Percentiles rank a stretch among this genome's conserved stretches.
These are phyloP conservation scores for Anoplopoma fimbria DNA, from an alignment of 2,113 vertebrate genomes.

Conservation along the genomic window DNA sequence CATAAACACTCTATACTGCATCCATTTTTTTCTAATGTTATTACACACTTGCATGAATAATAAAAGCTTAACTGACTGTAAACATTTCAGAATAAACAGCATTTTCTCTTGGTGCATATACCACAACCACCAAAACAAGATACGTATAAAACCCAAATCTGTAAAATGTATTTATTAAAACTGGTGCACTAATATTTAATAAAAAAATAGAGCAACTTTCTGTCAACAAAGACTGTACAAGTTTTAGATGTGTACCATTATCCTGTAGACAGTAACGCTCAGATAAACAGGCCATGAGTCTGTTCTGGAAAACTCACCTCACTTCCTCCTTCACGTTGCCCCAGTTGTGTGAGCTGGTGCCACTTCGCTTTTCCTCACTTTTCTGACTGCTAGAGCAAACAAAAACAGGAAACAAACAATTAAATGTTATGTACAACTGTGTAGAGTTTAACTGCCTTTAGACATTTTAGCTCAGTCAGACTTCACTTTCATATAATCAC, in stretches of 20 bases:
- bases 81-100: not conserved
- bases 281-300: conserved; percentile 26
- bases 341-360: conserved; percentile 97
- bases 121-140: not conserved
- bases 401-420: not conserved
- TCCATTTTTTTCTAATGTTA: not conserved
- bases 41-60: not conserved
- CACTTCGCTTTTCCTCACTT: conserved; percentile 95
- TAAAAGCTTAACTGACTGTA: not conserved
- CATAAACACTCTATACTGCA: not conserved
- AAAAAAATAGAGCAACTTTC: conserved; percentile 8
- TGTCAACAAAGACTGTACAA: not conserved
- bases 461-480: not conserved
- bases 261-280: not conserved
- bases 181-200: not conserved
- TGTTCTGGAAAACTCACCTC: conserved; percentile 82
- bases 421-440: not conserved
- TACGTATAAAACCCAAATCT: not conserved
- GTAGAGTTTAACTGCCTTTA: not conserved
- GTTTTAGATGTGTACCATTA: not conserved
- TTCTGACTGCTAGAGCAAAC: conserved; percentile 92
- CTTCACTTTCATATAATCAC: not conserved
- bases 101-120: not conserved
- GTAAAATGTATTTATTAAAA: not conserved
- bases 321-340: conserved; percentile 97